Evolutionary conservation across 1,140 invertebrate genomes (phyloP), one percentile per base, ranked within the genome.

Genomic region (Trichonephila clavata): DNA sequence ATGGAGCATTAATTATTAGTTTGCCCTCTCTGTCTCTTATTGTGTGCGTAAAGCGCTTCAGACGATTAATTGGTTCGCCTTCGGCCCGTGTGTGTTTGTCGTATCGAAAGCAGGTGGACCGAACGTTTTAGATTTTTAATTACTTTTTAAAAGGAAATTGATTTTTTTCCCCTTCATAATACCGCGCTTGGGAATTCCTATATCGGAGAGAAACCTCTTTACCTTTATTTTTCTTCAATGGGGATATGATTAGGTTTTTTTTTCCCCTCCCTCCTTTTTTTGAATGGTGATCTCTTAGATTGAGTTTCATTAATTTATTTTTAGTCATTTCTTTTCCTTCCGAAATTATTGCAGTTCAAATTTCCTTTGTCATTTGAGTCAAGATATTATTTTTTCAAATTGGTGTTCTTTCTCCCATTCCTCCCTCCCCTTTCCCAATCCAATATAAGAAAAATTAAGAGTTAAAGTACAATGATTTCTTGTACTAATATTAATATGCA

Each of bases 1-100:
- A 50, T 50, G 16, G 63, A 89, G 71, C 86, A 89, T 89, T 89
- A 89, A 89, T 89, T 89, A 89, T 89, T 65, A 89, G 86, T 89
- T 32, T 71, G 27, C 71, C 71, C 71, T 14, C 14, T 18, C 32
- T 27, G 27, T 50, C 71, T 77, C 14, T 16, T 27, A 32, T 16
- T 77, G 24, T 39, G 27, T 77, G 27, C 27, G 18, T 77, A 32
- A 14, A 18, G 68, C 63, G 61, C 20, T 43, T 89, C 61, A 63
- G 27, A 32, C n/a, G 27, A 89, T 89, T 89, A 89, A 89, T 89
- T 89, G 86, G 18, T 89, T 89, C 43, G 68, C 86, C 63, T 50
- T 24, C 84, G 50, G 57, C 10, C 50, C 10, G 50, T 50, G 50
- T 86, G 83, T 77, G 71, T 57, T 86, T 86, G 71, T 39, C 71